These are phyloP conservation scores for Apodemus agrarius DNA, from an alignment of 2,797 vertebrate species.

Conservation along the genomic window DNA sequence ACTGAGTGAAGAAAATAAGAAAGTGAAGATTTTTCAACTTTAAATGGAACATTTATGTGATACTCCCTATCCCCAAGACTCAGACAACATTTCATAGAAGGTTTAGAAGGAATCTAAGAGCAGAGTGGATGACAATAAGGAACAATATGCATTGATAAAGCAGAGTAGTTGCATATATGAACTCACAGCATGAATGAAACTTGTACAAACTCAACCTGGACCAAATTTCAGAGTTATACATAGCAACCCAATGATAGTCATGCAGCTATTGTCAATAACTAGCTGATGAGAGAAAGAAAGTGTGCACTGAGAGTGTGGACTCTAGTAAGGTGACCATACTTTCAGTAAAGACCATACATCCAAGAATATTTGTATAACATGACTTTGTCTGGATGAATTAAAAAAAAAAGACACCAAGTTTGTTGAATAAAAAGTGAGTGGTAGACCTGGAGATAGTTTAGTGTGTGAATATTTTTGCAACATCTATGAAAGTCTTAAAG, in stretches of 20 bases:
- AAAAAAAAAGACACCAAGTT: neutral
- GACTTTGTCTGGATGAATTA: neutral
- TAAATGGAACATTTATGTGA: neutral
- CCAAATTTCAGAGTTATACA: neutral
- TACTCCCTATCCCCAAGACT: no score
- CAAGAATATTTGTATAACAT: neutral
- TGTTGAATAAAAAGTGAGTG: neutral
- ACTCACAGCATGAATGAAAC: neutral
- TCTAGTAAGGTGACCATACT: neutral
- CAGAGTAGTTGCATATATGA: neutral
- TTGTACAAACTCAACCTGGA: neutral
- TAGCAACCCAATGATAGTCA: neutral
- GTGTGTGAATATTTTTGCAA: neutral
- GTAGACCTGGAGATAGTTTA: neutral
- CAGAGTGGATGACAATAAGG: neutral
- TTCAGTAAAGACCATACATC: neutral
- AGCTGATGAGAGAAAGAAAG: neutral
- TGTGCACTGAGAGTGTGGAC: neutral
- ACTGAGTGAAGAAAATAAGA: neutral
- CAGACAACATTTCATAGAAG: neutral
- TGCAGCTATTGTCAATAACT: neutral
- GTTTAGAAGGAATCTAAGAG: neutral
- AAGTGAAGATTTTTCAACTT: neutral
- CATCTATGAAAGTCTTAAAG: neutral
- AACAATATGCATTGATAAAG: neutral